phyloP scores from a whole-genome alignment of 2,797 vertebrate species.

The Agapornis canus region DNA sequence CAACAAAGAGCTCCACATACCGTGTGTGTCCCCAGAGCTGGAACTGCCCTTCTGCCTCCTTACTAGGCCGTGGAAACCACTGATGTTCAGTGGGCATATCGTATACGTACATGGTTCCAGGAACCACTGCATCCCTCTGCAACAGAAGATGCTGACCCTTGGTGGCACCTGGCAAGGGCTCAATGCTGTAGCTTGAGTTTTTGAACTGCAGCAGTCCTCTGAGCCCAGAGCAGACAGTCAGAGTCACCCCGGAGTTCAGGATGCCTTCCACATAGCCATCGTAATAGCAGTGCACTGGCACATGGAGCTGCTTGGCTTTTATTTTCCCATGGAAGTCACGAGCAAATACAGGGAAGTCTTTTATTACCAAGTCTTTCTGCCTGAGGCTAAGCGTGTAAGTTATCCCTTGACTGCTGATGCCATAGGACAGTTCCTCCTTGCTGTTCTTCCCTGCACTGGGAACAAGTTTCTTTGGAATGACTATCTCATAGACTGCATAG shows the following conservation, averaged over 20 bases:
- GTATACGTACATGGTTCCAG: neutral
- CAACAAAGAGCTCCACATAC: conserved; percentile 12
- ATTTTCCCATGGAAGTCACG: neutral
- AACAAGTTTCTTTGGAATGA: neutral
- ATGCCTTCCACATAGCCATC: conserved; percentile 55
- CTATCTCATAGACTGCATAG: neutral
- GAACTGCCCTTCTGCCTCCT: neutral
- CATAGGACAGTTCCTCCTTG: neutral
- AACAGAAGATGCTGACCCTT: conserved; percentile 24
- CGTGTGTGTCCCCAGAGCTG: neutral
- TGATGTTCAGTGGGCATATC: neutral
- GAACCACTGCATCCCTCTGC: neutral
- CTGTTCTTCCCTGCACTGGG: neutral
- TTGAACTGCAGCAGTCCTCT: conserved; percentile 52
- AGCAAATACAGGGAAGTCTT: conserved; percentile 29
- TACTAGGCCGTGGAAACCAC: neutral
- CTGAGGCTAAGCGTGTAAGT: neutral
- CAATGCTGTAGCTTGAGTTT: conserved; percentile 18
- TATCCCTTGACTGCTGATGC: neutral
- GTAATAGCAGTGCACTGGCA: conserved; percentile 36
- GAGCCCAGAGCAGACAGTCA: conserved; percentile 60
- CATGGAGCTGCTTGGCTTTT: neutral
- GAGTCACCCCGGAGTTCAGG: conserved; percentile 18
- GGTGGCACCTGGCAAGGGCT: conserved; percentile 15
- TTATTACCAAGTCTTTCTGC: neutral